Conservation (phyloP, 2,797 vertebrate species). For the Morus bassanus region DNA sequence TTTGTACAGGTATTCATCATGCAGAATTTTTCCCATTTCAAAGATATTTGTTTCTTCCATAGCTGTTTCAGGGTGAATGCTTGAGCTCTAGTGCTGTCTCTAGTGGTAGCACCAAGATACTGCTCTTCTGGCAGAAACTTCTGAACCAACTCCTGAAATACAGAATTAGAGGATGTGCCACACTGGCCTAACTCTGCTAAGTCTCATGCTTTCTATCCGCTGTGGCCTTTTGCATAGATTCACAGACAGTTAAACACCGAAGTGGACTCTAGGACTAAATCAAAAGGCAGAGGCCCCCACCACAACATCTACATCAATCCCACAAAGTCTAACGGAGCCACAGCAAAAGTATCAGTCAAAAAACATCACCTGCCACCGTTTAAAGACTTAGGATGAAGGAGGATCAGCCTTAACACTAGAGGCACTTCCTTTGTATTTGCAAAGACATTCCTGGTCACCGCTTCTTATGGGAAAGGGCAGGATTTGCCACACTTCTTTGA, state of each 20-base stretch:
- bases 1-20: background rate
- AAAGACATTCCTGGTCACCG: background rate
- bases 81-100: background rate
- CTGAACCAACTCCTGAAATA: background rate
- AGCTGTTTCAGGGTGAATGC: background rate
- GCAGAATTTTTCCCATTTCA: background rate
- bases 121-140: background rate
- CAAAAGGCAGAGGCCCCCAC: background rate
- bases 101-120: background rate
- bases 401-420: background rate
- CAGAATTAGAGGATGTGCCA: background rate
- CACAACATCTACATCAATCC: background rate
- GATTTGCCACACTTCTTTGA: background rate
- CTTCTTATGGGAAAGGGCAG: background rate
- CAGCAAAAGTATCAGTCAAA: background rate
- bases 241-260: background rate
- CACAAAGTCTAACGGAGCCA: background rate
- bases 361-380: background rate
- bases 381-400: background rate
- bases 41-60: fast-evolving
- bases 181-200: background rate
- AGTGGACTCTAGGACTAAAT: background rate
- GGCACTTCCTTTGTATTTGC: background rate
- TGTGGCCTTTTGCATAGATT: background rate
- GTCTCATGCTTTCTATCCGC: background rate